Conservation (phyloP, 92 coral and sea anemone species). For the Porites rus region DNA sequence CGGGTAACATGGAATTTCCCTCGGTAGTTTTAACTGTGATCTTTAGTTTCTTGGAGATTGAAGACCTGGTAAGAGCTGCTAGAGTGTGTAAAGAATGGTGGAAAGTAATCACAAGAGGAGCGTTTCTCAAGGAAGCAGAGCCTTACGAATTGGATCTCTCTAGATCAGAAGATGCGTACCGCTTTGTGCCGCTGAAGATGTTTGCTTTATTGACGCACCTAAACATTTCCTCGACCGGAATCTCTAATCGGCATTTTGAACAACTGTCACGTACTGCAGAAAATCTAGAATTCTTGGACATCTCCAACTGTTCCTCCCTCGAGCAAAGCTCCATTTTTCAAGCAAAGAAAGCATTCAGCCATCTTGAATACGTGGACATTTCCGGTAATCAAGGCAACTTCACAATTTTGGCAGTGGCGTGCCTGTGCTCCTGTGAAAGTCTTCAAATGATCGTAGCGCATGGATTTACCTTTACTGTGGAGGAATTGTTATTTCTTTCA, state of each 20-base stretch:
- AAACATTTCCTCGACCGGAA: too few species aligned
- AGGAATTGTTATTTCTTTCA: background rate
- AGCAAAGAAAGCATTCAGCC: background rate
- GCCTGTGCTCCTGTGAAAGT: constrained; percentile 38
- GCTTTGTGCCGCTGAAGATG: too few species aligned
- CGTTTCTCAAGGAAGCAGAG: background rate
- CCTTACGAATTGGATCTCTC: constrained; percentile 4
- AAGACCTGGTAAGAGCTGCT: background rate
- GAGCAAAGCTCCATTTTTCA: constrained; percentile 21
- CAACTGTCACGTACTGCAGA: background rate
- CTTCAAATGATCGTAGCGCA: constrained; percentile 29
- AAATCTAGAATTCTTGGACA: constrained; percentile 4
- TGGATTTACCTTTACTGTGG: background rate
- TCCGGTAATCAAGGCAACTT: too few species aligned
- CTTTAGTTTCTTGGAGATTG: constrained; percentile 9
- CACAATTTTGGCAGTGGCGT: background rate
- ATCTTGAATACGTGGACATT: constrained; percentile 8
- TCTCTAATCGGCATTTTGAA: constrained; percentile 20
- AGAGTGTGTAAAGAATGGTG: background rate
- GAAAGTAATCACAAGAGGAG: background rate
- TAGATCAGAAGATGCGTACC: too few species aligned
- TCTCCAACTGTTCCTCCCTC: constrained; percentile 7
- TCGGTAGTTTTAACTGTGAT: background rate
- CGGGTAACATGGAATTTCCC: background rate
- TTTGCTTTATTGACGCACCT: too few species aligned